These are phyloP conservation scores for Penaeus vannamei DNA, from an alignment of 1,140 invertebrate species.

Conservation along the genomic window DNA sequence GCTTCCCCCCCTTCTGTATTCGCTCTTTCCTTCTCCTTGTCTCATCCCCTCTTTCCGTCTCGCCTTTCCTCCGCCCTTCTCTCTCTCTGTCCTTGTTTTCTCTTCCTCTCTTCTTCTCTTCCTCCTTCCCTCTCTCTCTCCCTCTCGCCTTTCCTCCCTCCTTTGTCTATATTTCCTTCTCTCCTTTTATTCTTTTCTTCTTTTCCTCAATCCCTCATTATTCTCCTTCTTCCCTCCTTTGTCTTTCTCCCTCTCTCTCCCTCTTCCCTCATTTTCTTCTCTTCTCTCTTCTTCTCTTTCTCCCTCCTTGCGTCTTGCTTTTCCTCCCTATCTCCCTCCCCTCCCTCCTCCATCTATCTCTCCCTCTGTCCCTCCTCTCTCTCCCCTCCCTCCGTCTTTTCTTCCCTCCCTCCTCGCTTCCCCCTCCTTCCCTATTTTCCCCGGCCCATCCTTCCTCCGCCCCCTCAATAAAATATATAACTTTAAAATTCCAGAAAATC, in stretches of 20 bases:
- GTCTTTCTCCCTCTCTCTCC: neutral
- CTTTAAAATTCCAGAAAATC: too few species aligned
- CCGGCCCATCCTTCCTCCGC: too few species aligned
- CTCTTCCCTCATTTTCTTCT: neutral
- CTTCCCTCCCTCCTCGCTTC: neutral
- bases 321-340: neutral
- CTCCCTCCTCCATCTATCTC: neutral
- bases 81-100: neutral
- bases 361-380: neutral
- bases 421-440: too few species aligned
- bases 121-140: conserved; percentile 13
- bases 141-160: neutral
- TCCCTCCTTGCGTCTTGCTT: neutral
- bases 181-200: neutral
- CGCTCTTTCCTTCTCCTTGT: neutral
- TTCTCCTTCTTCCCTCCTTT: neutral
- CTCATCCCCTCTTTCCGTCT: neutral
- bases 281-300: neutral
- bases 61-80: neutral
- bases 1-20: neutral
- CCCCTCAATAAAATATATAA: too few species aligned
- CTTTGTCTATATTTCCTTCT: neutral
- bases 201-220: neutral
- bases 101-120: neutral
- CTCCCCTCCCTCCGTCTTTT: neutral